phyloP scores from a whole-genome alignment of 2,113 vertebrate genomes.

The Neogobius melanostomus region DNA sequence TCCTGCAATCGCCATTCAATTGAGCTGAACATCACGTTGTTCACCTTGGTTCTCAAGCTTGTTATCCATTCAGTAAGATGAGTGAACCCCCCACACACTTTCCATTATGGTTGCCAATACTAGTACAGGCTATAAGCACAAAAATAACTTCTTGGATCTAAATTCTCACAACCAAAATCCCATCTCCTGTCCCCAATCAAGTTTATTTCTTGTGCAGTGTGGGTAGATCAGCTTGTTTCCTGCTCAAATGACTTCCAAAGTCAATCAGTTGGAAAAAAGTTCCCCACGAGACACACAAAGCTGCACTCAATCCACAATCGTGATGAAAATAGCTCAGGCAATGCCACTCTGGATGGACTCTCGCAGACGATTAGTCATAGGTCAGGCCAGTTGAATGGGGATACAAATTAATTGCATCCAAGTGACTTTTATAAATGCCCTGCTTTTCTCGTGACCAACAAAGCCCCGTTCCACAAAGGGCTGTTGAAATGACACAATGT shows the following conservation, averaged over 20 bases:
- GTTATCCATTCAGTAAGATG: too few relatives aligned
- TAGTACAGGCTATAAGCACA: too few relatives aligned
- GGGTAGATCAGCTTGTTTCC: too few relatives aligned
- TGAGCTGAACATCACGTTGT: too few relatives aligned
- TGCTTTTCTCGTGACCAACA: conserved; percentile 30
- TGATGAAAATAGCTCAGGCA: conserved; percentile 2
- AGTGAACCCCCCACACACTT: too few relatives aligned
- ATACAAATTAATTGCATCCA: conserved; percentile 10
- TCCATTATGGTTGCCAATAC: too few relatives aligned
- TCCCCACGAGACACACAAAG: not conserved
- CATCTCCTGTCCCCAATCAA: too few relatives aligned
- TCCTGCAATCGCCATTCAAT: too few relatives aligned
- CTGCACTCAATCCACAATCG: not conserved
- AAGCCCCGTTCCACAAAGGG: conserved; percentile 49
- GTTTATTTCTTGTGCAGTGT: too few relatives aligned
- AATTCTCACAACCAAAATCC: too few relatives aligned
- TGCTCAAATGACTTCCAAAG: not conserved
- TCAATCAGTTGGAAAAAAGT: not conserved
- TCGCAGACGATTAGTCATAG: conserved; percentile 39
- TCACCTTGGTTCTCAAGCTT: too few relatives aligned
- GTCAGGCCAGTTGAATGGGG: not conserved
- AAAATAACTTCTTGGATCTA: too few relatives aligned
- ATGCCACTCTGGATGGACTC: conserved; percentile 2
- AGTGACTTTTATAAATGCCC: conserved; percentile 30
- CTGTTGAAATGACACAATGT: conserved; percentile 44